phyloP scores from a whole-genome alignment of 2,113 vertebrate genomes.

The Ranitomeya variabilis region DNA sequence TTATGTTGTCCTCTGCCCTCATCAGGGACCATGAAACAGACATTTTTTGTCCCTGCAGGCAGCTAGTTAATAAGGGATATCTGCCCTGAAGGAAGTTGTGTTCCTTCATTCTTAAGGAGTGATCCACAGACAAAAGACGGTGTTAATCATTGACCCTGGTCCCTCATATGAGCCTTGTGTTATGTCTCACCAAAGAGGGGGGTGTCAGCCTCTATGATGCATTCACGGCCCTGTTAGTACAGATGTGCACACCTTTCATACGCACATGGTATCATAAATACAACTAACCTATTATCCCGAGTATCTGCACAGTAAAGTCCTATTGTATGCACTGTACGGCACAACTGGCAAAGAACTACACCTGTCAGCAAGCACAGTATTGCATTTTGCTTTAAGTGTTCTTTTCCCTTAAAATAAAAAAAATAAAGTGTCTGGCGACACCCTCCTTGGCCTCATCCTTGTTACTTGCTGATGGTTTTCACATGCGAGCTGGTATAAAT shows the following conservation, averaged over 20 bases:
- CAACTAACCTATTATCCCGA: conserved; percentile 1
- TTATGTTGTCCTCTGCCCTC: background rate
- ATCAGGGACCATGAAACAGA: too few relatives aligned
- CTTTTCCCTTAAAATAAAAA: background rate
- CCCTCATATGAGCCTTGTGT: background rate
- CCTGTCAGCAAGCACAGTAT: background rate
- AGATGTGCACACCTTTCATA: conserved; percentile 38
- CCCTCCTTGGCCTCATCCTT: background rate
- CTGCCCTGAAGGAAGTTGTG: background rate
- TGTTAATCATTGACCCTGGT: conserved; percentile 51
- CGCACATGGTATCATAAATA: conserved; percentile 31
- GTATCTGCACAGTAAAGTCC: background rate
- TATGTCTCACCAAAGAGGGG: background rate
- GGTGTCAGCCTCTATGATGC: background rate
- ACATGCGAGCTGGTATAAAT: background rate
- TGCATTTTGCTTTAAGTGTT: background rate
- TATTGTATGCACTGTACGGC: background rate
- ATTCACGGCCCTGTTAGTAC: conserved; percentile 23
- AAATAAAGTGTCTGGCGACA: background rate
- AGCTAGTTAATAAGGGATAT: conserved; percentile 10
- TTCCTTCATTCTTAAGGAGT: conserved; percentile 21
- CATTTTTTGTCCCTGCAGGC: conserved; percentile 15
- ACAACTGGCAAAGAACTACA: background rate
- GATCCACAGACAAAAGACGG: conserved; percentile 39
- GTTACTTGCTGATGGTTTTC: background rate